Evolutionary conservation across 2,797 vertebrate species (phyloP).

Genomic region (Semotilus atromaculatus): DNA sequence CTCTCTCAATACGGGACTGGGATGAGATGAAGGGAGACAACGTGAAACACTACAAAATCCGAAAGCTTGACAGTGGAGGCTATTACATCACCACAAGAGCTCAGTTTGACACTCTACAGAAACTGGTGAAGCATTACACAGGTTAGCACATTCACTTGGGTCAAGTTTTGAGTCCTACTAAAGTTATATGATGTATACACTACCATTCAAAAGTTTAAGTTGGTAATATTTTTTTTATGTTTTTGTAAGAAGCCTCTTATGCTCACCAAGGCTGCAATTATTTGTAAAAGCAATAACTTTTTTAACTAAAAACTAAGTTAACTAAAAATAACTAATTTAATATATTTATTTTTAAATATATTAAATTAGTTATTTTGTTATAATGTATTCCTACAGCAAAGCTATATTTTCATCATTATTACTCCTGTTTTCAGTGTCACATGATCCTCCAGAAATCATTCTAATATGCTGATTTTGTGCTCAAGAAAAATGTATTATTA

Average conservation of each 20-base stretch:
- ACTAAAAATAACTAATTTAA: too few species aligned
- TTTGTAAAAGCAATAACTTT: neutral
- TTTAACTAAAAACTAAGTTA: too few species aligned
- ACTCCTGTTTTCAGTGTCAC: neutral
- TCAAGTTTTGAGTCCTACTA: neutral
- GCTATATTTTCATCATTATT: neutral
- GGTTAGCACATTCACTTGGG: constrained; percentile 73
- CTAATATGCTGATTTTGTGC: too few species aligned
- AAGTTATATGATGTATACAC: neutral
- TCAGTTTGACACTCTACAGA: constrained; percentile 94
- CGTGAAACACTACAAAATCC: constrained; percentile 99
- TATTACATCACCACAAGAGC: constrained; percentile 98
- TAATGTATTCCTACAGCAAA: neutral
- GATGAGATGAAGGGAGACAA: constrained; percentile 95
- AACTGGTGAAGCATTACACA: constrained; percentile 96
- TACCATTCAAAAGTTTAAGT: neutral
- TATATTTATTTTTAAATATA: too few species aligned
- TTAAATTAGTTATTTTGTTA: too few species aligned
- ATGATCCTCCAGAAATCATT: too few species aligned
- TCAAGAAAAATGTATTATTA: too few species aligned
- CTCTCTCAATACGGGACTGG: constrained; percentile 96
- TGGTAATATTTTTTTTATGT: neutral
- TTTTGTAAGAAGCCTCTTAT: neutral
- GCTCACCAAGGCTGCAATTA: neutral
- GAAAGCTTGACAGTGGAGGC: constrained; percentile 95